Evolutionary conservation across 2,113 vertebrate genomes (phyloP).

Genomic region (Cyprinodon variegatus): DNA sequence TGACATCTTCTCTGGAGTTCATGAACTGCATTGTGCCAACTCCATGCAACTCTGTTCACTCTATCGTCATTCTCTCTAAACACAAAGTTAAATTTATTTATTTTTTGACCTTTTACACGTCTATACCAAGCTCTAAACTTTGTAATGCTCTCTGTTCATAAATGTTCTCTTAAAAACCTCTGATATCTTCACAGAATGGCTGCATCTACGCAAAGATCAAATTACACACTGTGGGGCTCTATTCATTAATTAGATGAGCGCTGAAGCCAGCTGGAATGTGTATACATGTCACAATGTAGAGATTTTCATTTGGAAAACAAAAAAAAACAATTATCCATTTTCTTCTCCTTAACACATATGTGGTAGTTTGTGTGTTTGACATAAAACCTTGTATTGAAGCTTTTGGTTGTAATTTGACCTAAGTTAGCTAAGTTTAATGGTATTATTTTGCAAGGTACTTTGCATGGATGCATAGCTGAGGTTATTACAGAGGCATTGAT

Average conservation of each 20-base stretch:
- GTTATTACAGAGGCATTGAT: constrained; percentile 67
- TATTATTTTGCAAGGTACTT: not conserved
- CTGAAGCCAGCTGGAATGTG: not conserved
- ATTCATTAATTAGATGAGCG: not conserved
- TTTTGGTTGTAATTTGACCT: not conserved
- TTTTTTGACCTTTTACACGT: no score
- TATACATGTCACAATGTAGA: not conserved
- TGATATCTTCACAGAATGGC: not conserved
- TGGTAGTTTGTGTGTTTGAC: not conserved
- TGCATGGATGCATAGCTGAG: constrained; percentile 35
- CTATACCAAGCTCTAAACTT: no score
- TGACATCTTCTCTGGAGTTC: no score
- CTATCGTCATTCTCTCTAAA: no score
- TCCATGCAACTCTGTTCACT: no score
- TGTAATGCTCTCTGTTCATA: not conserved
- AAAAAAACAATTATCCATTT: not conserved
- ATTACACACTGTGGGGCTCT: not conserved
- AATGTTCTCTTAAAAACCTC: not conserved
- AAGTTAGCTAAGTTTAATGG: not conserved
- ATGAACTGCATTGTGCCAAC: no score
- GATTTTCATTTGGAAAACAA: not conserved
- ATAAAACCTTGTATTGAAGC: not conserved
- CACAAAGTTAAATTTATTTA: no score
- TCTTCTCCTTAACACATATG: not conserved
- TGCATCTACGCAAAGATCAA: not conserved